Percentiles rank a stretch among this genome's conserved stretches.
phyloP scores from a whole-genome alignment of 2,797 vertebrate species.

The Coreius guichenoti region DNA sequence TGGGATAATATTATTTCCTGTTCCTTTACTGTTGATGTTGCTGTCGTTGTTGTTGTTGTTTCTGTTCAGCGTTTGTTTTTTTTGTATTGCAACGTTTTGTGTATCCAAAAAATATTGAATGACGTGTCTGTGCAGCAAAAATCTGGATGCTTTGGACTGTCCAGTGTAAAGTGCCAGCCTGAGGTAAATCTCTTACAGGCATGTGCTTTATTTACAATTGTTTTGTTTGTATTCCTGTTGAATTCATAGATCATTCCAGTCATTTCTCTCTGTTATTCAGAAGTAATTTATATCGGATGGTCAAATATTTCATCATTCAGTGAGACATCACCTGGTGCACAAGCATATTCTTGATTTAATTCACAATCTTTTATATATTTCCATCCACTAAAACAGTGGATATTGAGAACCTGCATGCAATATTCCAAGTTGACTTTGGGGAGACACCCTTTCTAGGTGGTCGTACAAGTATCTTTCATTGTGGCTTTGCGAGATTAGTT shows the following conservation, averaged over 20 bases:
- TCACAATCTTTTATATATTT: conserved; percentile 18
- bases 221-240: conserved; percentile 44
- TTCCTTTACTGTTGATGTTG: conserved; percentile 49
- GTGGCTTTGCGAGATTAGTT: conserved; percentile 25
- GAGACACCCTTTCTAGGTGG: conserved; percentile 61
- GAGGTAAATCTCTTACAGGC: conserved; percentile 85
- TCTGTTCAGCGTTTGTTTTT: conserved; percentile 54
- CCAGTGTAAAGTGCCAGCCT: conserved; percentile 96
- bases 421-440: conserved; percentile 72
- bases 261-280: conserved; percentile 32
- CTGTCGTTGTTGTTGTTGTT: conserved; percentile 55
- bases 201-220: conserved; percentile 70
- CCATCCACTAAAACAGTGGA: conserved; percentile 8
- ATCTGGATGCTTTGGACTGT: conserved; percentile 91
- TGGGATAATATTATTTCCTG: conserved; percentile 85
- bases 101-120: conserved; percentile 61
- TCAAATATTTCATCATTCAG: conserved; percentile 36
- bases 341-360: conserved; percentile 19
- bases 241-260: conserved; percentile 39
- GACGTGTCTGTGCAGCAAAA: conserved; percentile 59
- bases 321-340: conserved; percentile 9
- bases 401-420: conserved; percentile 60
- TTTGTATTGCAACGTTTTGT: conserved; percentile 65
- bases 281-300: conserved; percentile 7
- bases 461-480: background rate